These are phyloP conservation scores for Incurvaria masculella DNA, from an alignment of 2,888 invertebrate species.

Conservation along the genomic window DNA sequence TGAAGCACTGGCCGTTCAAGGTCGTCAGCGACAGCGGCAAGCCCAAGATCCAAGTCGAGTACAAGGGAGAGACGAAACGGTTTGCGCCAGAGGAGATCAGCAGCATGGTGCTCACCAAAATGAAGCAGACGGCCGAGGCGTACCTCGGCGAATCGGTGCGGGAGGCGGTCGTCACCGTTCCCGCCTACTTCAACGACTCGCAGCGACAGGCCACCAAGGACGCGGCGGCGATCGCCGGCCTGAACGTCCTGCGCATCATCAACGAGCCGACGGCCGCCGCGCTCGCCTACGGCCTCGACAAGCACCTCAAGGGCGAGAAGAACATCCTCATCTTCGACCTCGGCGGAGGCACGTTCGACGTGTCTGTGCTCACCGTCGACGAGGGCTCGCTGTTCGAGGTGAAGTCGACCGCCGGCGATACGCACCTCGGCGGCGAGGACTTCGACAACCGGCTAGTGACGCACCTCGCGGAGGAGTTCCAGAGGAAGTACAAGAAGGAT, in stretches of 20 bases:
- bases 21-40: constrained; percentile 63
- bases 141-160: constrained; percentile 63
- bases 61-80: constrained; percentile 60
- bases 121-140: constrained; percentile 67
- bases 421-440: constrained; percentile 78
- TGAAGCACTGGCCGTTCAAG: constrained; percentile 82
- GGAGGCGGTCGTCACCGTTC: constrained; percentile 76
- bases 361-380: constrained; percentile 71
- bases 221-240: constrained; percentile 69
- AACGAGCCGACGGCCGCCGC: constrained; percentile 72
- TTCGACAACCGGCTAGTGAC: constrained; percentile 52
- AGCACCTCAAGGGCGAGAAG: constrained; percentile 70
- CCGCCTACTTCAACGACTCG: constrained; percentile 74
- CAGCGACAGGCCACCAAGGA: constrained; percentile 78
- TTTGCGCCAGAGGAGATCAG: constrained; percentile 71
- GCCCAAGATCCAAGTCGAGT: constrained; percentile 66
- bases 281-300: constrained; percentile 79
- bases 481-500: constrained; percentile 61
- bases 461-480: constrained; percentile 59
- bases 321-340: too few relatives aligned
- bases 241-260: constrained; percentile 73
- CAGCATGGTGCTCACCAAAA: constrained; percentile 59
- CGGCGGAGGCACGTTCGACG: too few relatives aligned
- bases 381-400: constrained; percentile 61
- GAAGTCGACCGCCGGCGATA: constrained; percentile 60